phyloP scores from a whole-genome alignment of 2,797 vertebrate genomes.

The Halcyon leucocephala region DNA sequence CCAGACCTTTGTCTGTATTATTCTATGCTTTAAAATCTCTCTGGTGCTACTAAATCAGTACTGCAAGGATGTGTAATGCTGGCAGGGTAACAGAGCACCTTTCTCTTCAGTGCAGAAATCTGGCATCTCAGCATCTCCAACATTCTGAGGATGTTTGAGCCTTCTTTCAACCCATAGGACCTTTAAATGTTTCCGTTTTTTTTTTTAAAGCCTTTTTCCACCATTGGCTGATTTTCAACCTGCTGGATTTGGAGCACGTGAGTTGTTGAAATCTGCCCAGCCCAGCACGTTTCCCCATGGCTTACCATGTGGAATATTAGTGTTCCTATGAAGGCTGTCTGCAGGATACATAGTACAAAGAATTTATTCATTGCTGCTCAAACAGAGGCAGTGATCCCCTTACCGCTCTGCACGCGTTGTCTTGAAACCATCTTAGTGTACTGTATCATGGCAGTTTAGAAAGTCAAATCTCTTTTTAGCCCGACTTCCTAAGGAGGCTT shows the following conservation, averaged over 20 bases:
- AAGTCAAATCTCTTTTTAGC: conserved; percentile 59
- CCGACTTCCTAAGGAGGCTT: conserved; percentile 44
- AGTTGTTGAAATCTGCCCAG: not conserved
- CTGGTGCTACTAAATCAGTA: not conserved
- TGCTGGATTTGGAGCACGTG: not conserved
- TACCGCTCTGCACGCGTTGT: fast-evolving
- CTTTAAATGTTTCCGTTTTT: not conserved
- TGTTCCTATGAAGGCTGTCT: not conserved
- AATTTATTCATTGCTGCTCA: not conserved
- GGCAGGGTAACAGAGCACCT: not conserved
- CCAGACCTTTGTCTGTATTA: not conserved
- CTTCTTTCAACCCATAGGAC: not conserved
- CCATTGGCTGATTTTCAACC: not conserved
- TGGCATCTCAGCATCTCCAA: not conserved
- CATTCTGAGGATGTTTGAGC: not conserved
- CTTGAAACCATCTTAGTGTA: not conserved
- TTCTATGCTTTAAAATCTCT: not conserved
- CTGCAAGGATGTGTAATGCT: not conserved
- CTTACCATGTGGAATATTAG: fast-evolving
- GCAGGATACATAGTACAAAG: not conserved
- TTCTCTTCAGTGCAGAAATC: not conserved
- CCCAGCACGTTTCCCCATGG: not conserved
- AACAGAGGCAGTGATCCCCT: not conserved
- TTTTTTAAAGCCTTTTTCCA: not conserved
- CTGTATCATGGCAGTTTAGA: conserved; percentile 44